Base-by-base conservation (phyloP, 2,888 invertebrate genomes). In the Hymenopus coronatus region DNA sequence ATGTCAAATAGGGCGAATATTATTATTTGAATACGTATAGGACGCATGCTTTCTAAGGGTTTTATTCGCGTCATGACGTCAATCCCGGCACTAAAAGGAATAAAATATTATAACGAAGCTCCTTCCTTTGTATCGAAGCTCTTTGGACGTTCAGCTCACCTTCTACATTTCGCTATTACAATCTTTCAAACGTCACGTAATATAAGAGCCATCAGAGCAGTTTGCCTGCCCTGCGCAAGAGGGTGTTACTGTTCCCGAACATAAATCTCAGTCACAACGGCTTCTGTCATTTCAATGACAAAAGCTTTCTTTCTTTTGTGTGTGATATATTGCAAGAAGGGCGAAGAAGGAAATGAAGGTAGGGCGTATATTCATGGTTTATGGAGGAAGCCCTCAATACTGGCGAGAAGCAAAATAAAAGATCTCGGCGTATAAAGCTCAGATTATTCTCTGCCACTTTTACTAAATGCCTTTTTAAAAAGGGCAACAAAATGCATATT, bases 281-380 rank as follows among this genome's bases (percentile, higher is more conserved):
- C 84, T 28, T 33, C 25, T 33, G 81, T 81, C 70, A 86, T 86
- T 86, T 86, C 86, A 86, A 86, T 86, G 86, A 86, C 86, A 86
- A 86, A 85, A 86, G 70, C 30, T 54, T 54, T 33, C 85, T 85
- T 70, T 70, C 54, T 70, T 70, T 70, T 70, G 54, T 70, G 54
- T 70, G 54, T 70, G 54, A 70, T 70, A 70, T 70, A 70, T 70
- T 70, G 54, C 54, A 70, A 70, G 54, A 70, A 70, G 20, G 20
- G 54, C 25, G 54, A 70, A 70, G 54, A 70, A 70, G 54, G 54
- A 70, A 70, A 70, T 70, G 54, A 70, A 70, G 54, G 20, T 70
- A 70, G 54, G 54, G 54, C 54, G 54, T 70, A 70, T 70, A 70
- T 70, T 70, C 54, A 70, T 70, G 54, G 54, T 70, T 70, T 70